Base-by-base conservation (phyloP, 1,140 invertebrate species). In the Tetramorium parvispinum region DNA sequence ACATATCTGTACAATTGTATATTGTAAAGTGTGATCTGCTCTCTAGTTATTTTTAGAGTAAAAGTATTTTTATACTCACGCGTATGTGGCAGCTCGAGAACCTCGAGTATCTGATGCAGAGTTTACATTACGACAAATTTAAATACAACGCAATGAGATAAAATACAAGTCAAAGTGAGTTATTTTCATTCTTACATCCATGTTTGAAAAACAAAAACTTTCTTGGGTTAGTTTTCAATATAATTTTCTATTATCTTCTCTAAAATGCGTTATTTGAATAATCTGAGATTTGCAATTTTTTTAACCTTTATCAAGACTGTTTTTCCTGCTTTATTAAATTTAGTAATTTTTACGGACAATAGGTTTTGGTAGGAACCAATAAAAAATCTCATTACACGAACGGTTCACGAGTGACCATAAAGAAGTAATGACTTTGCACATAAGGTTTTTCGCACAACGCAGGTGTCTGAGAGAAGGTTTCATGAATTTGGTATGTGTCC, bases 1-100 rank as follows among this genome's bases (percentile, higher is more conserved):
- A 24, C 18, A 40, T 43, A 40, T 40, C 18, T 16, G 1, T 37
- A n/a, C 59, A 1, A 65, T n/a, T 68, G 13, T 70, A 18, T 8
- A 81, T 24, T 65, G n/a, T 65, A 32, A 55, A 81, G 2, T 3
- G n/a, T 68, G n/a, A 43, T 81, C n/a, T 40, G 32, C 13, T 40
- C 13, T 55, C 46, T 18, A 51, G 13, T 53, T 81, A 81, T 81
- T 40, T 55, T 68, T 81, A 40, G 63, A 81, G 5, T n/a, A 32
- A 0, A 27, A 24, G 10, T 81, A 55, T 70, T 70, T 53, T 81
- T 68, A 53, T 18, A 53, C n/a, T 21, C n/a, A 27, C 13, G 55
- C 55, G 46, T 32, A 32, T 3, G 32, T 37, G 27, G 27, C 27
- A 43, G 18, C 16, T 49, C 27, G 10, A 46, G 37, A 43, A 61